Evolutionary conservation across 2,113 vertebrate genomes (phyloP).

Genomic region (Sakesphorus luctuosus): DNA sequence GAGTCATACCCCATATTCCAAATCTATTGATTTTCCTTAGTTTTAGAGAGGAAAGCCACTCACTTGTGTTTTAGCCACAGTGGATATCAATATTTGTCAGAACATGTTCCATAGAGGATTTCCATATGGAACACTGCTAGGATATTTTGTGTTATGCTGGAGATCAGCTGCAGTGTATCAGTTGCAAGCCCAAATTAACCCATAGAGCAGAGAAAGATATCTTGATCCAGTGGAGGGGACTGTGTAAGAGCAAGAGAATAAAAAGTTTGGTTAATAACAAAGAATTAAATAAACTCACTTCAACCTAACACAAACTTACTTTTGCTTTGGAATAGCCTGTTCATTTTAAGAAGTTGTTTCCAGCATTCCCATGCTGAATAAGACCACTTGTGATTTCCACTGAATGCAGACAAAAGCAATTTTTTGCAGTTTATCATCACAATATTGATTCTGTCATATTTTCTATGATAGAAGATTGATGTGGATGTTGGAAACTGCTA

Average conservation of each 20-base stretch:
- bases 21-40: neutral
- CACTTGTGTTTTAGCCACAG: neutral
- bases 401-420: conserved; percentile 45
- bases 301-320: neutral
- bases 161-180: neutral
- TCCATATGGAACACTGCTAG: neutral
- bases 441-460: conserved; percentile 65
- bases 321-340: neutral
- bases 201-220: neutral
- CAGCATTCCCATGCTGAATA: neutral
- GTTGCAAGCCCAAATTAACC: neutral
- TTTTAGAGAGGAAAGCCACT: neutral
- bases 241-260: neutral
- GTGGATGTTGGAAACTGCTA: conserved; percentile 56
- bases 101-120: neutral
- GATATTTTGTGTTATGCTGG: neutral
- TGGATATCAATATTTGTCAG: neutral
- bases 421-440: conserved; percentile 63
- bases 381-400: conserved; percentile 26
- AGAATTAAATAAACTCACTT: neutral
- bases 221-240: neutral
- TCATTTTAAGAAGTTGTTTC: conserved; percentile 3
- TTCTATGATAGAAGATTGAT: conserved; percentile 60
- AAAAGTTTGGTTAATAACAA: neutral
- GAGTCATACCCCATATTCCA: neutral